A percentile compares a stretch with the other conserved stretches of the same genome.
Conservation (phyloP, 2,113 vertebrate species). For the Eretmochelys imbricata region DNA sequence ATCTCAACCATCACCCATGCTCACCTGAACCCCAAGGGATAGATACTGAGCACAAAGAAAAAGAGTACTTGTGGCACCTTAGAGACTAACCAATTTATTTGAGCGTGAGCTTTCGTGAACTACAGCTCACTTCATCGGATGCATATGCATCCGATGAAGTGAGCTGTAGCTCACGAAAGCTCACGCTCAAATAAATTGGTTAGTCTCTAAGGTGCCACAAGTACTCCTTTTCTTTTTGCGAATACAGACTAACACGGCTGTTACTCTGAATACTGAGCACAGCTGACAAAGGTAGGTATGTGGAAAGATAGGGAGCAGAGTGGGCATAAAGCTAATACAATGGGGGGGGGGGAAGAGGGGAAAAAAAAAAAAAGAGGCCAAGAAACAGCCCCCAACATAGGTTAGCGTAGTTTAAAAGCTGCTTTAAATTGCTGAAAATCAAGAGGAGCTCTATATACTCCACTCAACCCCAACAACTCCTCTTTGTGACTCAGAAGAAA, state of each 20-base stretch:
- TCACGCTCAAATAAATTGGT: too few relatives aligned
- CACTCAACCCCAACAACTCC: background rate
- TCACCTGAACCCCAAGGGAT: background rate
- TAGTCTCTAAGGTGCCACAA: too few relatives aligned
- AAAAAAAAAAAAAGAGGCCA: background rate
- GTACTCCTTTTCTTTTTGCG: too few relatives aligned
- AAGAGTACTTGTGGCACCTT: too few relatives aligned
- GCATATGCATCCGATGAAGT: too few relatives aligned
- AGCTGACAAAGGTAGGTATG: background rate
- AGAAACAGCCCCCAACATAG: background rate
- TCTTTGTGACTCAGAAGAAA: background rate
- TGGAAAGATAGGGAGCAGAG: background rate
- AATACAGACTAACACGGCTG: too few relatives aligned
- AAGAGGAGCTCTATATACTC: background rate
- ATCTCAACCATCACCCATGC: background rate
- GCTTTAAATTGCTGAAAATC: background rate
- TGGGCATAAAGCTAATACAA: too few relatives aligned
- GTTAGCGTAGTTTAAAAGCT: background rate
- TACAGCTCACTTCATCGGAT: too few relatives aligned
- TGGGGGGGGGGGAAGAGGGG: accelerated
- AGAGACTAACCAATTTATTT: too few relatives aligned
- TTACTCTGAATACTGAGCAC: background rate
- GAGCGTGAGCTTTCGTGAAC: too few relatives aligned
- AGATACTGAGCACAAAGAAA: background rate
- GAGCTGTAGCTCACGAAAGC: too few relatives aligned